phyloP scores from a whole-genome alignment of 1,140 invertebrate species.

The Bombus ignitus region DNA sequence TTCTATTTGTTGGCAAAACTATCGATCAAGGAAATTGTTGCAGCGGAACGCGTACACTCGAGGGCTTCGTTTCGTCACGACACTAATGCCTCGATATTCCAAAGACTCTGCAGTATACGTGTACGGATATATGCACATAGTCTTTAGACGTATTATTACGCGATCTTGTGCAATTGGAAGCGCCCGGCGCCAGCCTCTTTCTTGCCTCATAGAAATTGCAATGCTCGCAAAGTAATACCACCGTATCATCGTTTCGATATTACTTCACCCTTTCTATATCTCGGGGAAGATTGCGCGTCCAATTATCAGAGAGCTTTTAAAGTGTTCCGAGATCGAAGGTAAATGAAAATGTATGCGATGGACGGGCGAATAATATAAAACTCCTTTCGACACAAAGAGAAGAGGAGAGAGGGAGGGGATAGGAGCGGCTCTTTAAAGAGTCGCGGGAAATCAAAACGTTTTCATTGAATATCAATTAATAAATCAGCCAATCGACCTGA shows the following conservation, averaged over 20 bases:
- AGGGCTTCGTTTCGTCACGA: constrained; percentile 15
- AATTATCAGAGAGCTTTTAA: constrained; percentile 39
- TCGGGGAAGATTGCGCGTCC: constrained; percentile 29
- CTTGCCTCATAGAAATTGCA: constrained; percentile 34
- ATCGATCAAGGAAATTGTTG: constrained; percentile 50
- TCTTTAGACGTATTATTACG: constrained; percentile 51
- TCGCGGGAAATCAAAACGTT: constrained; percentile 48
- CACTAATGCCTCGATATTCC: constrained; percentile 15
- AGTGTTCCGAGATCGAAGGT: constrained; percentile 51
- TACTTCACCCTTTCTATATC: background rate
- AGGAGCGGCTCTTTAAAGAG: constrained; percentile 27
- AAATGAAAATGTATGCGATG: constrained; percentile 61
- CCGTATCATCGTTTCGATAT: background rate
- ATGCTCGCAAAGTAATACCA: constrained; percentile 21
- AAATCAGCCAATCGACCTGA: constrained; percentile 61
- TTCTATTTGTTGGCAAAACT: constrained; percentile 39
- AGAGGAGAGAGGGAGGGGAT: background rate
- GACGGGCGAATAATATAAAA: constrained; percentile 55
- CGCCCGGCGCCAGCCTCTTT: constrained; percentile 48
- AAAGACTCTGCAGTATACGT: constrained; percentile 31
- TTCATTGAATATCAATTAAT: constrained; percentile 56
- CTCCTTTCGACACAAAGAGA: constrained; percentile 28
- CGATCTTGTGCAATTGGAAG: constrained; percentile 62
- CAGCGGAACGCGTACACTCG: constrained; percentile 46
- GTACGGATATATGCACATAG: constrained; percentile 2